Percentiles rank a stretch among this genome's conserved stretches.
Evolutionary conservation across 2,797 vertebrate genomes (phyloP).

Genomic region (Aythya fuligula): DNA sequence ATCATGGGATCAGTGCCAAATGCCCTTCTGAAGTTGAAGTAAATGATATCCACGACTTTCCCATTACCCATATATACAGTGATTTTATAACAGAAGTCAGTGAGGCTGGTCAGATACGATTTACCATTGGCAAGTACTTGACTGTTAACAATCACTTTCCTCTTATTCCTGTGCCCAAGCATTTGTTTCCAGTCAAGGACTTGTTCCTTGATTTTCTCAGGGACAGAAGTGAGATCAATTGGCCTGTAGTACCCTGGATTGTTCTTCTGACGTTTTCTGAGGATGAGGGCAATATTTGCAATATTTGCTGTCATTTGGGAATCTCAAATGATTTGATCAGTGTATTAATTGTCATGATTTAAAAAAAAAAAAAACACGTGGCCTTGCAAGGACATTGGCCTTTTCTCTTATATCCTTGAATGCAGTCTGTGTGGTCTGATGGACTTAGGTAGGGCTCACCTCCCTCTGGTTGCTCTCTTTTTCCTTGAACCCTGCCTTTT

Average conservation of each 20-base stretch:
- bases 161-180: not conserved
- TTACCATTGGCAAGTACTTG: not conserved
- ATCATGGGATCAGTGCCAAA: not conserved
- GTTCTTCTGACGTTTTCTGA: not conserved
- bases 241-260: not conserved
- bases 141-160: not conserved
- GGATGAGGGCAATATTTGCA: not conserved
- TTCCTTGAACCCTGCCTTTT: not conserved
- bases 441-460: not conserved
- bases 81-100: not conserved
- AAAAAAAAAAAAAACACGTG: not conserved
- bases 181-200: not conserved
- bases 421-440: not conserved
- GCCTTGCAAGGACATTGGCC: not conserved
- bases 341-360: not conserved
- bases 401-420: not conserved
- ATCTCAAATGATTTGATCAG: not conserved
- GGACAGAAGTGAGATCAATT: not conserved
- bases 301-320: not conserved
- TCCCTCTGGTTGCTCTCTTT: not conserved
- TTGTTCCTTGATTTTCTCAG: not conserved
- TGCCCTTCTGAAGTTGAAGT: not conserved
- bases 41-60: not conserved
- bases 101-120: not conserved
- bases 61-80: not conserved